These are phyloP conservation scores for Zaprionus vittiger DNA, from an alignment of 1,140 invertebrate species.

Conservation along the genomic window DNA sequence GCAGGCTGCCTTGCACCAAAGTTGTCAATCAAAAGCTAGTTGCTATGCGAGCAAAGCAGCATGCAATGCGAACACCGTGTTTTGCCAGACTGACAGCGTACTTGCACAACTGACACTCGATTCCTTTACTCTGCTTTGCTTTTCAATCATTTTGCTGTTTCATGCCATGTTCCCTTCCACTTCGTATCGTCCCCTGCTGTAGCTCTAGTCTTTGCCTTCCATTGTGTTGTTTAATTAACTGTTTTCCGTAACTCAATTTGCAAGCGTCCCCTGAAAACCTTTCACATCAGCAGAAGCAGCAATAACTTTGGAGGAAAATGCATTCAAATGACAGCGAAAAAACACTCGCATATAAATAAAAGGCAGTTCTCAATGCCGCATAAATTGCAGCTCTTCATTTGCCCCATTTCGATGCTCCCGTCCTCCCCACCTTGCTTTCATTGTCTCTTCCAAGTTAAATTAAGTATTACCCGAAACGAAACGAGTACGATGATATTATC, in stretches of 20 bases:
- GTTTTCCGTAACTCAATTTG: neutral
- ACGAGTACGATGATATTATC: constrained; percentile 67
- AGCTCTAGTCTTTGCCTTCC: neutral
- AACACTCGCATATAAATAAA: constrained; percentile 33
- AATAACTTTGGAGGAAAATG: constrained; percentile 10
- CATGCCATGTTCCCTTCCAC: neutral
- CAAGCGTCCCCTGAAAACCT: neutral
- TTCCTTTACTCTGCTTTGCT: neutral
- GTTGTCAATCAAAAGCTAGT: neutral
- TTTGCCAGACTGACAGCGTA: neutral
- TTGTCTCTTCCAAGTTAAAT: constrained; percentile 53
- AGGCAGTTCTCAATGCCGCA: constrained; percentile 30
- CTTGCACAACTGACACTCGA: neutral
- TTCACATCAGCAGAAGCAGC: neutral
- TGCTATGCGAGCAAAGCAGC: neutral
- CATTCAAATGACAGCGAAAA: constrained; percentile 35
- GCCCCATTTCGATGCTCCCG: constrained; percentile 28
- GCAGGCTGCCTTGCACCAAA: neutral
- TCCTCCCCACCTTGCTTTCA: neutral
- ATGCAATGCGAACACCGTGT: no score
- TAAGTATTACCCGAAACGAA: constrained; percentile 58
- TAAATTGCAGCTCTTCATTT: constrained; percentile 55
- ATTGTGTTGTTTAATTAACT: constrained; percentile 1
- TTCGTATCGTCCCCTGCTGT: neutral
- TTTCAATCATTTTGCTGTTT: neutral